Conservation (phyloP, 1,140 invertebrate genomes). For the Euura saliciscinereae region DNA sequence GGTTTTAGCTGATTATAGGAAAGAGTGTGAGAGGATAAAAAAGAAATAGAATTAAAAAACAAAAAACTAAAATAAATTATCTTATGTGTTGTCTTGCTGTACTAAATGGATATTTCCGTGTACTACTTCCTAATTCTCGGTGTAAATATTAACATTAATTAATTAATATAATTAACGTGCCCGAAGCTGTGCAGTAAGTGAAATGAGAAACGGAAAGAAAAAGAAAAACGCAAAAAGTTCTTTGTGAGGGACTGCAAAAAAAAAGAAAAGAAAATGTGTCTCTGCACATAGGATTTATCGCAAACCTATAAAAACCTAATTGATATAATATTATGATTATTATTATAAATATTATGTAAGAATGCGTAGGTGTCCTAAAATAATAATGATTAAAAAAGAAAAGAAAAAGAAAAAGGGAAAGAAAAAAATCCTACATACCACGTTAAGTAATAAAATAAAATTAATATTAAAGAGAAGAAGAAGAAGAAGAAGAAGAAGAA, state of each 20-base stretch:
- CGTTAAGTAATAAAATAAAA: constrained; percentile 40
- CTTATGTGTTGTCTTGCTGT: constrained; percentile 46
- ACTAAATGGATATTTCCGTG: constrained; percentile 42
- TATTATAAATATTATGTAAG: constrained; percentile 29
- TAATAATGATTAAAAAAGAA: constrained; percentile 22
- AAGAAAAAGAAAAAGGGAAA: background rate
- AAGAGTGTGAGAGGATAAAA: background rate
- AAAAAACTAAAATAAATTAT: constrained; percentile 21
- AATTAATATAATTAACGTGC: constrained; percentile 20
- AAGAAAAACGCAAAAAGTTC: background rate
- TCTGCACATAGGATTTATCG: background rate
- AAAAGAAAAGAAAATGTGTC: background rate
- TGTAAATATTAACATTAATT: constrained; percentile 59
- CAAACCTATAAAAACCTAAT: constrained; percentile 44
- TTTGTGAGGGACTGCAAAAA: background rate
- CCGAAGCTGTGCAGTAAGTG: background rate
- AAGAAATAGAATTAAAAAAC: background rate
- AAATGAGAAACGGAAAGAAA: background rate
- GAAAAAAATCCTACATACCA: constrained; percentile 42
- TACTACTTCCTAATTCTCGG: constrained; percentile 50
- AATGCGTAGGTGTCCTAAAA: constrained; percentile 58
- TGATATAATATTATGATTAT: constrained; percentile 57
- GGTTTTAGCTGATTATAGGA: background rate
- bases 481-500: constrained; percentile 12
- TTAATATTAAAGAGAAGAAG: constrained; percentile 17